These are phyloP conservation scores for Conomelus anceps DNA, from an alignment of 2,888 invertebrate genomes.

Conservation along the genomic window DNA sequence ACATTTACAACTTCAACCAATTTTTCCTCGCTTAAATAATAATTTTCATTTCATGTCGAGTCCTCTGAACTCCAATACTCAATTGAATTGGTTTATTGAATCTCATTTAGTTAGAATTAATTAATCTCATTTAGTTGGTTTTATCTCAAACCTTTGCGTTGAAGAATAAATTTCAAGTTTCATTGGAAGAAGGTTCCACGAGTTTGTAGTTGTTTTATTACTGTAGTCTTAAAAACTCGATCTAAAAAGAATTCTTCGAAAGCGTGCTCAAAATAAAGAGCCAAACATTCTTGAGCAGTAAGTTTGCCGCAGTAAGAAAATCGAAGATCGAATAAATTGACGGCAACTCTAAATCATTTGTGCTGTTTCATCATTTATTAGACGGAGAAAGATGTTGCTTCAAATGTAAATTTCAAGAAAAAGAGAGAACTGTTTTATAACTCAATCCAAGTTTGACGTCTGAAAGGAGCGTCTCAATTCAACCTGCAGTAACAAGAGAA, in stretches of 20 bases:
- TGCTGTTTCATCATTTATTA: neutral
- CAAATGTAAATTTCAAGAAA: neutral
- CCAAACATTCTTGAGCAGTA: neutral
- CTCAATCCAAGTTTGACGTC: neutral
- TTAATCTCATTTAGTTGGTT: no score
- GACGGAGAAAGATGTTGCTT: neutral
- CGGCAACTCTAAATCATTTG: neutral
- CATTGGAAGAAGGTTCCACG: neutral
- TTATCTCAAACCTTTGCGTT: neutral
- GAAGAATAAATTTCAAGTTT: neutral
- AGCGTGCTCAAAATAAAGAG: neutral
- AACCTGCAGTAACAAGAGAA: neutral
- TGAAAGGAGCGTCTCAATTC: neutral
- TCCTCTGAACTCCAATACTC: no score
- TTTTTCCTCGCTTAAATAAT: no score
- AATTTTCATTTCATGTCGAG: no score
- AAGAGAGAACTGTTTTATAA: neutral
- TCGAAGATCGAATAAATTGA: neutral
- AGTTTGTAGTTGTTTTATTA: neutral
- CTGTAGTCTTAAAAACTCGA: neutral
- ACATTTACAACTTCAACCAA: no score
- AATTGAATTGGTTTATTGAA: no score
- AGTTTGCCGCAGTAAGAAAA: neutral
- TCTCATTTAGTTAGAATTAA: no score
- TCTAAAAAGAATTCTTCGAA: neutral